These are phyloP conservation scores for Sylvilagus floridanus DNA, from an alignment of 2,797 vertebrate species.

Conservation along the genomic window DNA sequence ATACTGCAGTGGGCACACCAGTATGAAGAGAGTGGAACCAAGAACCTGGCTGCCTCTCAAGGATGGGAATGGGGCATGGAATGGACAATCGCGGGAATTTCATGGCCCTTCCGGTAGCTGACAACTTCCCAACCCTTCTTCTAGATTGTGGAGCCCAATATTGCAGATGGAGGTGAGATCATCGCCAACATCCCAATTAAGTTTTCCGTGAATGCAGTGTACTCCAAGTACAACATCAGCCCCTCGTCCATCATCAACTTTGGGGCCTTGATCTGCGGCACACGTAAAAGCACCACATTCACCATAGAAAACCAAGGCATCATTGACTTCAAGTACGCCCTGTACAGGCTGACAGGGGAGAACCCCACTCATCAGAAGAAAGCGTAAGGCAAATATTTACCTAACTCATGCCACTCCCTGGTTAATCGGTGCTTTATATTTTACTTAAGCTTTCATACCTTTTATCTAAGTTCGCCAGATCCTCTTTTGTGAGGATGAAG, in stretches of 20 bases:
- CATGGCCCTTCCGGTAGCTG: background rate
- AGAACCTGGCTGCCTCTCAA: background rate
- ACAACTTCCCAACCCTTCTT: background rate
- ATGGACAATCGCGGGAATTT: background rate
- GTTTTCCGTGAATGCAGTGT: conserved; percentile 89
- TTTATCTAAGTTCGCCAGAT: background rate
- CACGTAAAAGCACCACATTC: conserved; percentile 88
- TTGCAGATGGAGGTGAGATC: conserved; percentile 86
- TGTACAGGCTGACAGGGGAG: conserved; percentile 84
- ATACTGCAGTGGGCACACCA: background rate
- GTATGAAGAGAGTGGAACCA: background rate
- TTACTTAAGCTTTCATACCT: background rate
- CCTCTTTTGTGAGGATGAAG: background rate
- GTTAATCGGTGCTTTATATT: background rate
- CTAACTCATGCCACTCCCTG: background rate
- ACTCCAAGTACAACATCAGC: conserved; percentile 91
- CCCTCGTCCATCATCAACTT: conserved; percentile 91
- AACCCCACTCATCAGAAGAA: conserved; percentile 67
- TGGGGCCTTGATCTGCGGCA: conserved; percentile 89
- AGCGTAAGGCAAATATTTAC: conserved; percentile 85
- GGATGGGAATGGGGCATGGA: background rate
- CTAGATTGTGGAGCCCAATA: conserved; percentile 93
- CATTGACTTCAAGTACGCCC: conserved; percentile 88
- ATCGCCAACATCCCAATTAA: conserved; percentile 89
- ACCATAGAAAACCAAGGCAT: conserved; percentile 92